Evolutionary conservation across 2,113 vertebrate genomes (phyloP), one percentile per base, ranked within the genome.

Genomic region (Odontesthes bonariensis): DNA sequence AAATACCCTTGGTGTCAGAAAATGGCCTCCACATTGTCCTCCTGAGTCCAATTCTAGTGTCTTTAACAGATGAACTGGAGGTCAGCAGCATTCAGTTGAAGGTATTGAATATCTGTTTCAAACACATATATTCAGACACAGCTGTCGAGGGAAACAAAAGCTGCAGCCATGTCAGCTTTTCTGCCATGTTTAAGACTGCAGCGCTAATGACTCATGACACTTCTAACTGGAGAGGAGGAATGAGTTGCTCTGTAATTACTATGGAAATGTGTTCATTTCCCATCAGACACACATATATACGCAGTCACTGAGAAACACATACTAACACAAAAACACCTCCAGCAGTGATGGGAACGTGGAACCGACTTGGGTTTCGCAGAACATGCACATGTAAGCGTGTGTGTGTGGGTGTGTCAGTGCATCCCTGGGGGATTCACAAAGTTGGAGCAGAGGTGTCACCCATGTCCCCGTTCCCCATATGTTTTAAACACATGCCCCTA

Each of bases 231-330:
- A 89, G 88, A 92, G 88, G 87, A 90, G 88, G 92, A 93, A 92
- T 91, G 85, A 92, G 91, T 84, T 53, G 68, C 84, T 88, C 81
- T 82, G 84, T 92, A 93, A 93, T 93, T 92, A 93, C 89, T 89
- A 92, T 93, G 90, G 88, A 89, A 93, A 91, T 93, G 89, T 90
- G 89, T 93, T 92, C 89, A 88, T 91, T 89, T 87, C 87, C 87
- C 87, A 88, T 90, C 89, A 91, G 84, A 90, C 83, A 69, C 78
- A 73, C 82, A 76, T 52, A 72, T 65, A 81, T 69, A 85, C 40
- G 57, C 79, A 83, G 75, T 62, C 84, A 27, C 49, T 52, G 73
- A 69, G 55, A 83, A 82, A 83, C 67, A 46, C 69, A 44, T 64
- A 42, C 16, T 67, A 60, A 51, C 55, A 64, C 23, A 38, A 31